Evolutionary conservation across 2,797 vertebrate genomes (phyloP).

Genomic region (Xyrichtys novacula): DNA sequence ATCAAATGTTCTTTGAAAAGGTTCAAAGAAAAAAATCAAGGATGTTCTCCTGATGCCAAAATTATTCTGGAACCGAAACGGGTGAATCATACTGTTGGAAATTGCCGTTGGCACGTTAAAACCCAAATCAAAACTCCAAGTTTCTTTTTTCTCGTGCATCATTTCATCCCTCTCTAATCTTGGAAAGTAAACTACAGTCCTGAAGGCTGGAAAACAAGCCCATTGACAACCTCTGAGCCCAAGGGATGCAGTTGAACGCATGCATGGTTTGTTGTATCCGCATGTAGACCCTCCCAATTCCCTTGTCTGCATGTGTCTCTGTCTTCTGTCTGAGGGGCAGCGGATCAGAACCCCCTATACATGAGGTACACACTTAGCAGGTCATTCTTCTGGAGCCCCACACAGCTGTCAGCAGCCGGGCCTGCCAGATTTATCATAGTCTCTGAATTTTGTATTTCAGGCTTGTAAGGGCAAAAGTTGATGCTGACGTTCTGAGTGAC

Average conservation of each 20-base stretch:
- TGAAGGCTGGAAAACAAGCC: constrained; percentile 79
- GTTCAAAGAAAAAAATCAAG: constrained; percentile 37
- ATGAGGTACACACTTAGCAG: constrained; percentile 85
- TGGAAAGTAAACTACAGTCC: constrained; percentile 75
- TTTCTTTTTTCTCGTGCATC: constrained; percentile 40
- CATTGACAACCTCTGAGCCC: constrained; percentile 78
- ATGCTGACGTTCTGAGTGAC: constrained; percentile 87
- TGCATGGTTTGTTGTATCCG: constrained; percentile 84
- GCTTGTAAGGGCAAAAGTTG: constrained; percentile 85
- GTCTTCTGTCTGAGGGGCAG: constrained; percentile 86
- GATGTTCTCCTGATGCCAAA: neutral
- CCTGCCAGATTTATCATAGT: constrained; percentile 86
- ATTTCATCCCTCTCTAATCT: constrained; percentile 71
- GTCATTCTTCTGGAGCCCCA: constrained; percentile 84
- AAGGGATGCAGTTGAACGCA: constrained; percentile 80
- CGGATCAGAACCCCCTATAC: constrained; percentile 86
- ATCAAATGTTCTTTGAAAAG: constrained; percentile 17
- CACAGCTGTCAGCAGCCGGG: constrained; percentile 83
- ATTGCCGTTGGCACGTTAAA: constrained; percentile 32
- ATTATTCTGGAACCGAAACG: constrained; percentile 21
- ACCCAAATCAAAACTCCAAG: constrained; percentile 41
- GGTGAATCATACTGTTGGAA: constrained; percentile 17
- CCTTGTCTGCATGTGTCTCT: constrained; percentile 85
- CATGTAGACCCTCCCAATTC: constrained; percentile 86
- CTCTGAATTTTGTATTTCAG: constrained; percentile 85